Conservation (phyloP, 2,797 vertebrate species). For the Gambusia yucatana region DNA sequence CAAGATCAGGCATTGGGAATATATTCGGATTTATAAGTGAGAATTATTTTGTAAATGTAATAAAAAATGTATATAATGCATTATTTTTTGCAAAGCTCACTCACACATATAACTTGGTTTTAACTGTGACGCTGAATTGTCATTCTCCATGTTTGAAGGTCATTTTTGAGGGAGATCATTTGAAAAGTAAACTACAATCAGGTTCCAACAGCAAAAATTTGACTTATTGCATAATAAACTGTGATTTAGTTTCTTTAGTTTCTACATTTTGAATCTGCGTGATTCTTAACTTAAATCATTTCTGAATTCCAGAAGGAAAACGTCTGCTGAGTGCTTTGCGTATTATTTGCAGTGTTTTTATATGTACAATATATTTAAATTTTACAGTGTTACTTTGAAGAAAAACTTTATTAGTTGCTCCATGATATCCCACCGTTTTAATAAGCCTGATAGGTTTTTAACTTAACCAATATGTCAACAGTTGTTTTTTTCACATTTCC, state of each 20-base stretch:
- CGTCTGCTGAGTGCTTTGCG: no score
- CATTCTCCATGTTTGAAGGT: not conserved
- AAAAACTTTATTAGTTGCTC: no score
- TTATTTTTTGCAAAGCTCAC: not conserved
- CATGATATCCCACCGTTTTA: no score
- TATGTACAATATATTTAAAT: no score
- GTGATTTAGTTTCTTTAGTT: conserved; percentile 46
- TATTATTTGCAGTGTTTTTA: no score
- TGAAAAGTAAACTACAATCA: not conserved
- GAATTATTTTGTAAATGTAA: conserved; percentile 36
- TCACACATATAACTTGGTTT: not conserved
- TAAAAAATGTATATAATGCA: conserved; percentile 41
- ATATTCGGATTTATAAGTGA: conserved; percentile 3
- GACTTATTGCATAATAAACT: conserved; percentile 50
- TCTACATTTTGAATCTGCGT: conserved; percentile 10
- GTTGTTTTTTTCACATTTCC: no score
- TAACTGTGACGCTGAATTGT: not conserved
- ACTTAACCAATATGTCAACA: no score
- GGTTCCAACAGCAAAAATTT: conserved; percentile 21
- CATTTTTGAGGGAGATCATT: conserved; percentile 11
- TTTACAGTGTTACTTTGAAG: no score
- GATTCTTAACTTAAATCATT: not conserved
- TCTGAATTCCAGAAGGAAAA: not conserved
- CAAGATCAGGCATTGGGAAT: conserved; percentile 3
- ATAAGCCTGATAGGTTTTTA: no score